Percentiles rank a stretch among this genome's conserved stretches.
Evolutionary conservation across 2,888 invertebrate species (phyloP).

Genomic region (Nemotelus pantherinus): DNA sequence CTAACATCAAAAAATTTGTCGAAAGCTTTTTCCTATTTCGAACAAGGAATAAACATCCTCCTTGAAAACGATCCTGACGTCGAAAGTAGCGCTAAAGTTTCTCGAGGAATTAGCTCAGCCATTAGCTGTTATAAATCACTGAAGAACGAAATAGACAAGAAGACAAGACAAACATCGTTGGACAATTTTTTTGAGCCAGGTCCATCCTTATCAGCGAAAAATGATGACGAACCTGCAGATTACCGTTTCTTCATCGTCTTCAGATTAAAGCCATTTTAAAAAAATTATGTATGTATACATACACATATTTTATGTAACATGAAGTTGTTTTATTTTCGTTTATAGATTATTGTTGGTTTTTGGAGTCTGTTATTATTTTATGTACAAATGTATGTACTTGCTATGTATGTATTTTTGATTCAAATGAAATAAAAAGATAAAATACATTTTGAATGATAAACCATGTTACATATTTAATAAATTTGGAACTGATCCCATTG

Average conservation of each 20-base stretch:
- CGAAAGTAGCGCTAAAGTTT: slow-evolving; percentile 51
- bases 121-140: slow-evolving; percentile 53
- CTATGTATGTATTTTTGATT: too few species aligned
- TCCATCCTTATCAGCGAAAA: slow-evolving; percentile 17
- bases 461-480: too few species aligned
- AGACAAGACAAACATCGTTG: too few species aligned
- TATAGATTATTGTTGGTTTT: too few species aligned
- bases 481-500: too few species aligned
- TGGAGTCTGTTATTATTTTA: too few species aligned
- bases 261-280: slow-evolving; percentile 16
- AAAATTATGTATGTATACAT: slow-evolving; percentile 41
- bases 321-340: slow-evolving; percentile 2
- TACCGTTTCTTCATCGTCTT: slow-evolving; percentile 17
- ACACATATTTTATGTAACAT: slow-evolving; percentile 40
- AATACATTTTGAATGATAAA: too few species aligned
- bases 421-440: too few species aligned
- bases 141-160: slow-evolving; percentile 5
- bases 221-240: slow-evolving; percentile 20
- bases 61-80: slow-evolving; percentile 52
- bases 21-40: slow-evolving; percentile 49
- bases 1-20: slow-evolving; percentile 52
- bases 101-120: slow-evolving; percentile 32
- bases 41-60: slow-evolving; percentile 44
- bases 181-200: too few species aligned
- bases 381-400: too few species aligned